These are phyloP conservation scores for Ophiothrix spiculata DNA, from an alignment of 35 echinoderm and acorn worm species.

Conservation along the genomic window DNA sequence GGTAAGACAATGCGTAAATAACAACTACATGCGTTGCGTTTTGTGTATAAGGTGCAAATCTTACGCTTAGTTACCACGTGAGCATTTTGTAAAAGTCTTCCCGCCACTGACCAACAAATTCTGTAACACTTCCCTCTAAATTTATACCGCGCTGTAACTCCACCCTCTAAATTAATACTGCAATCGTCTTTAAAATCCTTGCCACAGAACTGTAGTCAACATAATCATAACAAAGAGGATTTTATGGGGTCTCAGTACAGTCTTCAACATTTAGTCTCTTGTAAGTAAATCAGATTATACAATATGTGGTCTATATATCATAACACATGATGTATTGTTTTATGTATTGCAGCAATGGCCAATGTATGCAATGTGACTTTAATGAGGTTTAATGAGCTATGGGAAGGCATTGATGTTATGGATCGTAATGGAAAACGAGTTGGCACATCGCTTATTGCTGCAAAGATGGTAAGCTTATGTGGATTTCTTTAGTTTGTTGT, in stretches of 20 bases:
- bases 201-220: neutral
- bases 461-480: slow-evolving; percentile 92
- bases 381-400: slow-evolving; percentile 91
- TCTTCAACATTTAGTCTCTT: neutral
- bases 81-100: too few relatives aligned
- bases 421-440: slow-evolving; percentile 68
- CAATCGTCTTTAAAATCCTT: too few relatives aligned
- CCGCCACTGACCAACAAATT: too few relatives aligned
- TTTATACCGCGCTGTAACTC: too few relatives aligned
- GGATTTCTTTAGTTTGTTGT: too few relatives aligned
- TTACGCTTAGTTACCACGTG: too few relatives aligned
- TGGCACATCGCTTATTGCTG: slow-evolving; percentile 90
- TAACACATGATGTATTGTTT: neutral
- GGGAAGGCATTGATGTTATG: slow-evolving; percentile 81
- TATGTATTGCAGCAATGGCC: slow-evolving; percentile 71
- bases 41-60: too few relatives aligned
- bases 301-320: neutral
- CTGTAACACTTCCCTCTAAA: too few relatives aligned
- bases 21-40: too few relatives aligned
- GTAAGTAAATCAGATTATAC: neutral
- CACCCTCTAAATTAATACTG: too few relatives aligned
- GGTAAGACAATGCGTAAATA: too few relatives aligned
- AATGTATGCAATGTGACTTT: slow-evolving; percentile 85
- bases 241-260: neutral
- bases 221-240: neutral